These are phyloP conservation scores for Dione vanillae DNA, from an alignment of 2,888 invertebrate species.

Conservation along the genomic window DNA sequence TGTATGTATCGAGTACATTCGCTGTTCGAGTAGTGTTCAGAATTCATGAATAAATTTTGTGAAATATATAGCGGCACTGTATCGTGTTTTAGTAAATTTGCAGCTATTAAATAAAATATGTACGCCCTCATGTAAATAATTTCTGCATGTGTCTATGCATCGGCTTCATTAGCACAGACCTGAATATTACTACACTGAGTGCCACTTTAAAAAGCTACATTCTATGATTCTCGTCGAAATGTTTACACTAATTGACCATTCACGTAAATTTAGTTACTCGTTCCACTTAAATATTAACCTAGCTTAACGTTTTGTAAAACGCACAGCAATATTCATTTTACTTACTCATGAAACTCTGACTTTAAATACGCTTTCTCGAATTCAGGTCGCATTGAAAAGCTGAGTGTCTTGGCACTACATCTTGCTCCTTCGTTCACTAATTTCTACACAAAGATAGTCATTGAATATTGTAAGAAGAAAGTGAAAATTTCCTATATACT, in stretches of 20 bases:
- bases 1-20: constrained; percentile 6
- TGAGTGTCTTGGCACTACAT: no score
- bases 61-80: constrained; percentile 17
- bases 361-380: no score
- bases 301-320: no score
- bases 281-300: not conserved
- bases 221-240: constrained; percentile 20
- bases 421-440: no score
- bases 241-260: constrained; percentile 29
- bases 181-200: constrained; percentile 23
- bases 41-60: constrained; percentile 21
- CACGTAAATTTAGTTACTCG: not conserved
- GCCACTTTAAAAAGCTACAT: constrained; percentile 21
- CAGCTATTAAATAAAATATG: constrained; percentile 28
- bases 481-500: no score
- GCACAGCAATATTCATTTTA: no score
- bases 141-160: constrained; percentile 19
- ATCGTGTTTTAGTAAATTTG: constrained; percentile 29
- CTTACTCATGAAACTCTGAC: no score
- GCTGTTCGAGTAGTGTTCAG: constrained; percentile 21
- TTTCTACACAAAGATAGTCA: no score
- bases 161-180: constrained; percentile 34
- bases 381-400: no score
- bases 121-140: constrained; percentile 19
- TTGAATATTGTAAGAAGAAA: no score